Conservation (phyloP, 2,888 invertebrate species). For the Acanthosoma haemorrhoidale region DNA sequence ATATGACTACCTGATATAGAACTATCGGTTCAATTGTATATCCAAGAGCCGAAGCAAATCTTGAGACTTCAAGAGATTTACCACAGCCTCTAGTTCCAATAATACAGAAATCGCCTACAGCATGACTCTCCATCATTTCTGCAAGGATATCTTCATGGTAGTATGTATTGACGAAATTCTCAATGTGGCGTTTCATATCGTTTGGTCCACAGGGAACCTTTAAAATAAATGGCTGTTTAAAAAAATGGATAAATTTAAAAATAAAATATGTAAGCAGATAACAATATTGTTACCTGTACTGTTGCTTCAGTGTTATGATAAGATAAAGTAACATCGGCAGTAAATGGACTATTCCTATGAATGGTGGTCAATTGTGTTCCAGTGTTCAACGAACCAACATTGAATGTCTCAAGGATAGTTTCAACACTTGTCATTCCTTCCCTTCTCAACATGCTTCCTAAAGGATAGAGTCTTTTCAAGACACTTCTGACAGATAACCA, state of each 20-base stretch:
- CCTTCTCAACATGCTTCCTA: constrained; percentile 67
- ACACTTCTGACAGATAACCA: constrained; percentile 49
- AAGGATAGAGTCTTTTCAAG: constrained; percentile 76
- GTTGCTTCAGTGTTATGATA: background rate
- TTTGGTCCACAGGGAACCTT: constrained; percentile 45
- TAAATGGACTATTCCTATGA: background rate
- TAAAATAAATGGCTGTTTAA: background rate
- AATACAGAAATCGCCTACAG: constrained; percentile 78
- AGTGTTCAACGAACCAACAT: constrained; percentile 9
- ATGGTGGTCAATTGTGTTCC: constrained; percentile 28
- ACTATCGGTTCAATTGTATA: constrained; percentile 84
- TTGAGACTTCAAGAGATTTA: constrained; percentile 73
- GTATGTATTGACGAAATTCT: constrained; percentile 60
- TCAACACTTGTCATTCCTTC: constrained; percentile 70
- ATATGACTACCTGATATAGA: constrained; percentile 62
- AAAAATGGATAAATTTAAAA: background rate
- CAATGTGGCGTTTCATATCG: constrained; percentile 24
- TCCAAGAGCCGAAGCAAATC: constrained; percentile 69
- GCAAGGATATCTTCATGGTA: constrained; percentile 75
- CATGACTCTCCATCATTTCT: constrained; percentile 71
- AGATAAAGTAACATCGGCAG: constrained; percentile 8
- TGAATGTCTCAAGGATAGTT: constrained; percentile 61
- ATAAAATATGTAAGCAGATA: background rate
- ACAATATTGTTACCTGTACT: background rate
- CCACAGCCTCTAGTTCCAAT: constrained; percentile 89